A percentile compares a stretch with the other conserved stretches of the same genome.
These are phyloP conservation scores for Danio aesculapii DNA, from an alignment of 2,797 vertebrate genomes.

Conservation along the genomic window DNA sequence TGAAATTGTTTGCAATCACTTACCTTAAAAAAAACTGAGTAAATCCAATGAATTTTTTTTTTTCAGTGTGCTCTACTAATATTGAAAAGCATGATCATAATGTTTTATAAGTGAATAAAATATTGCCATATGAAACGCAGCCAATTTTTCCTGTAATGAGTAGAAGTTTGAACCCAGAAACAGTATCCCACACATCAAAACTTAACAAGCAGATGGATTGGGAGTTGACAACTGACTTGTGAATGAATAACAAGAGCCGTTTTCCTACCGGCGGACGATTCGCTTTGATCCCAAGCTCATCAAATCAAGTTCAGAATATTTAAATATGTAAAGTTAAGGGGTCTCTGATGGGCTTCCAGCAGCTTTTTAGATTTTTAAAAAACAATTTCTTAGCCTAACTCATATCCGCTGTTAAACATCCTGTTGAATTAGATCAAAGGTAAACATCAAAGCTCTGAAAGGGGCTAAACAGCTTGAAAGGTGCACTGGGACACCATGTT, in stretches of 20 bases:
- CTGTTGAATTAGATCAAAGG: constrained; percentile 22
- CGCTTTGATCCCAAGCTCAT: not conserved
- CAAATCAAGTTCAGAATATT: not conserved
- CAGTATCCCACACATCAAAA: too few relatives aligned
- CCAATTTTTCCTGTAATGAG: too few relatives aligned
- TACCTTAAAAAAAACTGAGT: too few relatives aligned
- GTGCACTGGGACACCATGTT: constrained; percentile 10
- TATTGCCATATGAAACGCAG: too few relatives aligned
- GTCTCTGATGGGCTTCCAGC: not conserved
- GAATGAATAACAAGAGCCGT: not conserved
- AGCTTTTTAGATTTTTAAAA: not conserved
- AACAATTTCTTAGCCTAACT: not conserved
- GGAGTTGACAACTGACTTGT: not conserved
- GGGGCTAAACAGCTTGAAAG: constrained; percentile 25
- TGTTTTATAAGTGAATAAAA: too few relatives aligned
- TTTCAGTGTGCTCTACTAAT: too few relatives aligned
- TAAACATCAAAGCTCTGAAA: constrained; percentile 39
- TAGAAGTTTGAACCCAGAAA: too few relatives aligned
- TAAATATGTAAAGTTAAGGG: not conserved
- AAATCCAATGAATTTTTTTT: too few relatives aligned
- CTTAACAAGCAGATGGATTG: not conserved
- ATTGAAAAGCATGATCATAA: too few relatives aligned
- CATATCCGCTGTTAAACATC: not conserved
- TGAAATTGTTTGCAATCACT: too few relatives aligned
- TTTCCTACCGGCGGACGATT: not conserved